phyloP scores from a whole-genome alignment of 2,113 vertebrate species.

The Crotophaga sulcirostris region DNA sequence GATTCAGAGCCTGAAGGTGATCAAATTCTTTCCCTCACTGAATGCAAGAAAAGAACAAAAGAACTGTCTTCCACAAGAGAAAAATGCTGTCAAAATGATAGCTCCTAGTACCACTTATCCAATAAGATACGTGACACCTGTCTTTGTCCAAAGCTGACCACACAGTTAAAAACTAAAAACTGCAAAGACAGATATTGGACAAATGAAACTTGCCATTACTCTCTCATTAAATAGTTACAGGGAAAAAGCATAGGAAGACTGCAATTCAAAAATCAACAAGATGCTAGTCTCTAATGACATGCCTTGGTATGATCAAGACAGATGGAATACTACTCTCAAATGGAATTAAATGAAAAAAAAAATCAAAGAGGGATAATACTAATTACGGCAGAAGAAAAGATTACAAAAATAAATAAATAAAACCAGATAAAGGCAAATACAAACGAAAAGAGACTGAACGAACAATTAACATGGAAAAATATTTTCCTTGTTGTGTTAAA shows the following conservation, averaged over 20 bases:
- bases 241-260: background rate
- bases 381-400: background rate
- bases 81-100: background rate
- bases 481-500: background rate
- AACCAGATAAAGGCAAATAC: background rate
- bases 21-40: accelerated
- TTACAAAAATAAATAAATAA: background rate
- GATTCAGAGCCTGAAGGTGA: background rate
- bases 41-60: background rate
- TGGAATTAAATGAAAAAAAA: background rate
- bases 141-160: background rate
- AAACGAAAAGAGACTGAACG: background rate
- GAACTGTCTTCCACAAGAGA: background rate
- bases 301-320: background rate
- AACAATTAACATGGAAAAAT: background rate
- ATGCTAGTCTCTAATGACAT: background rate
- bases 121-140: background rate
- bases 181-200: background rate
- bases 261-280: background rate
- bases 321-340: background rate
- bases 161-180: background rate
- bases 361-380: background rate
- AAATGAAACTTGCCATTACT: background rate
- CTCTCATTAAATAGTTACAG: background rate
- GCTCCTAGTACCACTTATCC: background rate